Base-by-base conservation (phyloP, 2,888 invertebrate genomes). In the Bellardia bayeri region DNA sequence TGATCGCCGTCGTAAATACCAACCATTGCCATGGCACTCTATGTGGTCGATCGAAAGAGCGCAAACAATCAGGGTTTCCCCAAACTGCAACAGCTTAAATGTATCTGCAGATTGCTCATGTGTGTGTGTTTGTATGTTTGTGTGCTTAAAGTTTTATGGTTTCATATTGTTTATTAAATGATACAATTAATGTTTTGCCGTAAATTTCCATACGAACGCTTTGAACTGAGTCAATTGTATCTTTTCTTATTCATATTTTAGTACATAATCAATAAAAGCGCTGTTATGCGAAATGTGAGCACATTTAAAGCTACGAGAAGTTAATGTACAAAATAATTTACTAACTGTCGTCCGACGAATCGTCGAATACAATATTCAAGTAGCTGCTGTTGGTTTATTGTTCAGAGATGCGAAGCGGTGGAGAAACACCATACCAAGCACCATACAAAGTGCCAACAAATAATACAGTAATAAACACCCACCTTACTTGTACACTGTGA, bases 1-100 rank as follows among this genome's bases (percentile, higher is more conserved):
- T 84, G 66, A 84, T 87, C 86, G 54, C 51, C 82, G 78, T 85
- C 61, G 76, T 68, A 82, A 79, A 82, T 83, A 82, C 49, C 82
- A 82, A 82, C 49, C 82, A 82, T 68, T 81, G 51, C 49, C 42
- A 56, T 23, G 16, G 49, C 86, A 61, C 82, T 82, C 71, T 81
- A 82, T 78, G 86, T 82, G 82, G 86, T 82, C 80, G 23, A 61
- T 79, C 76, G 42, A 56, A 40, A 58, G 45, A 42, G 14, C 66
- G 61, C 51, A 37, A 37, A 37, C 37, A 72, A 58, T 61, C 51
- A 72, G 78, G 61, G 72, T 75, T 82, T 82, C 66, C 58, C 82
- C 23, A 82, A 82, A 37, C 13, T 58, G 64, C 40, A 64, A 45
- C 51, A 42, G 63, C 54, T 54, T 56, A 7, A 11, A 40, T n/a